These are phyloP conservation scores for Anhinga rufa DNA, from an alignment of 2,113 vertebrate genomes.

Conservation along the genomic window DNA sequence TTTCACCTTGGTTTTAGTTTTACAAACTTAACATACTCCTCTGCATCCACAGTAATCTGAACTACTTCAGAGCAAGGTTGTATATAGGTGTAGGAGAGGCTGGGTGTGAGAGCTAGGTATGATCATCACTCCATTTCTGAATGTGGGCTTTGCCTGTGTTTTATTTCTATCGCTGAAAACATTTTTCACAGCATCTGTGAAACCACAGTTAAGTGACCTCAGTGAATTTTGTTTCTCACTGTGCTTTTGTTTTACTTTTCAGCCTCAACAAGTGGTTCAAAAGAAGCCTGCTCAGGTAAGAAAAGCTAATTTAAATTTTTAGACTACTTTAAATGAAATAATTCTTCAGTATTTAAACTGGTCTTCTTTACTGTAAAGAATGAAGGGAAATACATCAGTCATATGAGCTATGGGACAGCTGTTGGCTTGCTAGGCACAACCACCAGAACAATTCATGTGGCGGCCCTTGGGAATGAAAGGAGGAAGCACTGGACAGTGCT, in stretches of 20 bases:
- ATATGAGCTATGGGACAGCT: neutral
- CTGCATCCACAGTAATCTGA: neutral
- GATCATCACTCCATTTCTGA: neutral
- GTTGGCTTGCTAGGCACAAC: neutral
- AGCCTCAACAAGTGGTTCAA: constrained; percentile 93
- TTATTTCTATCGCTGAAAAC: neutral
- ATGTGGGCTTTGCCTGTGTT: neutral
- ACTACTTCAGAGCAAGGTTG: neutral
- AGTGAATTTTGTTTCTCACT: neutral
- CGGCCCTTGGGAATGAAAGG: neutral
- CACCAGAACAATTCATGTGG: rapidly evolving
- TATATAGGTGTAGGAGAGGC: neutral
- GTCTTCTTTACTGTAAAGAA: neutral
- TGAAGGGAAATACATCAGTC: neutral
- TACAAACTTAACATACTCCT: neutral
- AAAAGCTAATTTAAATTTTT: neutral
- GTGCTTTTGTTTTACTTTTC: constrained; percentile 57
- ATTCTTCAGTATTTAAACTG: neutral
- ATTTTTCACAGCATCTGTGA: neutral
- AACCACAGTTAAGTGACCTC: neutral
- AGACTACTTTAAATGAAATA: neutral
- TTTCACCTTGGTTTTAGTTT: neutral
- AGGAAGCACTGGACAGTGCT: neutral
- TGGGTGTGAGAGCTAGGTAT: neutral
- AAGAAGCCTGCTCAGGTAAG: constrained; percentile 94